Percentiles rank a stretch among this genome's conserved stretches.
Evolutionary conservation across 2,113 vertebrate genomes (phyloP).

Genomic region (Corapipo altera): DNA sequence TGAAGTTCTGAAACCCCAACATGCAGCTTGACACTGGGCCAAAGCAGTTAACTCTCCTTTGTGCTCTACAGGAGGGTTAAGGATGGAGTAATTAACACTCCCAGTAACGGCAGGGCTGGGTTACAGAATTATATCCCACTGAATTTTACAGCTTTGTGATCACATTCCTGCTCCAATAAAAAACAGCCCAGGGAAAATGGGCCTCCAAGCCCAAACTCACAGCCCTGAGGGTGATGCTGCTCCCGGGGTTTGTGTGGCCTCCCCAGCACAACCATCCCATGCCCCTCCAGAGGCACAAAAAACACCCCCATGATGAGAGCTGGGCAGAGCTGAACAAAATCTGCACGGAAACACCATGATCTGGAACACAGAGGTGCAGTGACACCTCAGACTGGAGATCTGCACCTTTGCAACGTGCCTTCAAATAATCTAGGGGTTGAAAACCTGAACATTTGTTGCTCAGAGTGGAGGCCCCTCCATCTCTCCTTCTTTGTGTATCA

Average conservation of each 20-base stretch:
- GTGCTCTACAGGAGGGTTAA: not conserved
- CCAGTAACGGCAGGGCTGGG: not conserved
- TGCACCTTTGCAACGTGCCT: rapidly evolving
- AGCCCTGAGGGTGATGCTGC: not conserved
- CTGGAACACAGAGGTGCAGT: rapidly evolving
- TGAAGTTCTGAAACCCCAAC: not conserved
- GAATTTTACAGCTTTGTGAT: not conserved
- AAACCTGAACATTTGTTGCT: not conserved
- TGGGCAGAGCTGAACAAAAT: not conserved
- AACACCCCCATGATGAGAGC: not conserved
- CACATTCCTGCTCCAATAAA: not conserved
- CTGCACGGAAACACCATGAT: not conserved
- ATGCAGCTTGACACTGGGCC: not conserved
- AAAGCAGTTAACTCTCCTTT: not conserved
- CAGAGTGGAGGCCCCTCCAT: not conserved
- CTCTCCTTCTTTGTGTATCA: not conserved
- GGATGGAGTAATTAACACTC: not conserved
- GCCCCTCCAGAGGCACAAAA: not conserved
- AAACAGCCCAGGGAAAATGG: not conserved
- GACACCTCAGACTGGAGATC: not conserved
- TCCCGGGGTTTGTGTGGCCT: not conserved
- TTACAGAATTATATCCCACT: not conserved
- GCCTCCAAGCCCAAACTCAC: not conserved
- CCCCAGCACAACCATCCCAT: not conserved
- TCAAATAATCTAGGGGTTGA: not conserved